Conservation (phyloP, 2,888 invertebrate genomes). For the Ennomos fuscantarius region DNA sequence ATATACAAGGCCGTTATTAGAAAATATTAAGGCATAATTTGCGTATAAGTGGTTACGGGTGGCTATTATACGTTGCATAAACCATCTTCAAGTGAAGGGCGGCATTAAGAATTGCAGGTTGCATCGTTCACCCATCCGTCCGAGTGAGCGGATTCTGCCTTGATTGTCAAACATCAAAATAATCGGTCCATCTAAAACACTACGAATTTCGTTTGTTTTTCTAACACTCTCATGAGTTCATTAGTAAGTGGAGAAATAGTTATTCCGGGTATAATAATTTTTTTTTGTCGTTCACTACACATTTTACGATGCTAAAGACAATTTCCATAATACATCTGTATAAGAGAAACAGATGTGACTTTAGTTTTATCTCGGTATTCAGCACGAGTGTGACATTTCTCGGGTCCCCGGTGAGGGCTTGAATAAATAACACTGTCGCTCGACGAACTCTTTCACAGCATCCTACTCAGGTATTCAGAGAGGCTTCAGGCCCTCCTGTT, state of each 20-base stretch:
- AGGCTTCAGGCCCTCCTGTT: conserved; percentile 45
- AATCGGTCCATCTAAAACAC: not conserved
- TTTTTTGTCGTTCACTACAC: too few relatives aligned
- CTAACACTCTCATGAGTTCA: too few relatives aligned
- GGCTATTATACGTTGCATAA: conserved; percentile 55
- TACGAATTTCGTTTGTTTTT: too few relatives aligned
- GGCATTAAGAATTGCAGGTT: conserved; percentile 60
- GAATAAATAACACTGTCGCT: conserved; percentile 63
- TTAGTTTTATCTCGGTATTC: conserved; percentile 32
- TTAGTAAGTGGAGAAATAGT: too few relatives aligned
- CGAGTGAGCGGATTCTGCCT: conserved; percentile 55
- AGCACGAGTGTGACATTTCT: conserved; percentile 28
- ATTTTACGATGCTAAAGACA: too few relatives aligned
- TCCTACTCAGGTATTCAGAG: conserved; percentile 58
- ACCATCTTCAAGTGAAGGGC: conserved; percentile 61
- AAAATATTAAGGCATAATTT: conserved; percentile 46
- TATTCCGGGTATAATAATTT: too few relatives aligned
- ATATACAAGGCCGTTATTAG: conserved; percentile 10
- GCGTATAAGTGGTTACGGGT: conserved; percentile 43
- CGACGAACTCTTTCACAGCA: conserved; percentile 55
- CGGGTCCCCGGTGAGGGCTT: conserved; percentile 37
- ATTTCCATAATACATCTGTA: too few relatives aligned
- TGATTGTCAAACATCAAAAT: conserved; percentile 19
- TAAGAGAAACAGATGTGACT: conserved; percentile 14
- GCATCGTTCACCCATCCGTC: conserved; percentile 41